Evolutionary conservation across 2,797 vertebrate species (phyloP).

Genomic region (Myotis myotis): DNA sequence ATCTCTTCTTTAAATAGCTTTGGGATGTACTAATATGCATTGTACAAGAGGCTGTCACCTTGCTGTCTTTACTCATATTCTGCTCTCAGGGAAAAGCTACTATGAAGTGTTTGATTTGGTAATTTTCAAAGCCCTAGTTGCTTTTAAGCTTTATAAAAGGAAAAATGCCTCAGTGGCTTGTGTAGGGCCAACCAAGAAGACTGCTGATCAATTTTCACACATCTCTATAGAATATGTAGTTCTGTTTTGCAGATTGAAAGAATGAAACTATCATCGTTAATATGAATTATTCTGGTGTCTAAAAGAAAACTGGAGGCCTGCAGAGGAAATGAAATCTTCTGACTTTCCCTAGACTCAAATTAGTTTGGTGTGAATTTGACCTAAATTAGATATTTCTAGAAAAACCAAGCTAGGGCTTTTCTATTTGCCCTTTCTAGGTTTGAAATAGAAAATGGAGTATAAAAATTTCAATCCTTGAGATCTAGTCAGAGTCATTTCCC

Average conservation of each 20-base stretch:
- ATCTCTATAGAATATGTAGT: background rate
- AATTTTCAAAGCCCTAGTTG: background rate
- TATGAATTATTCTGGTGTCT: background rate
- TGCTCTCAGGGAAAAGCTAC: background rate
- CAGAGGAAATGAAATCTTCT: background rate
- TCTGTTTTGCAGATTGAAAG: background rate
- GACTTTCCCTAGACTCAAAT: background rate
- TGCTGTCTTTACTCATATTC: background rate
- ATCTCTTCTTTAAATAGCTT: background rate
- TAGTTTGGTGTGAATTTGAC: background rate
- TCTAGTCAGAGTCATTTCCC: background rate
- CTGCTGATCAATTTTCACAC: background rate
- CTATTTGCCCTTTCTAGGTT: background rate
- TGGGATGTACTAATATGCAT: background rate
- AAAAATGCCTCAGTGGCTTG: background rate
- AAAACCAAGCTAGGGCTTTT: background rate
- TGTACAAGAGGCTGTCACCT: background rate
- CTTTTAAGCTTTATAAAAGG: background rate
- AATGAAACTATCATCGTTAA: background rate
- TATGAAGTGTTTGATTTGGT: conserved; percentile 5
- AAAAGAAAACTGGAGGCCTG: background rate
- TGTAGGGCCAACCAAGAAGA: background rate
- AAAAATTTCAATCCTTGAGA: background rate
- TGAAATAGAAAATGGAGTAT: conserved; percentile 12
- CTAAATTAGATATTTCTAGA: conserved; percentile 7